Evolutionary conservation across 2,888 invertebrate genomes (phyloP), one percentile per base, ranked within the genome.

Genomic region (Troides aeacus): DNA sequence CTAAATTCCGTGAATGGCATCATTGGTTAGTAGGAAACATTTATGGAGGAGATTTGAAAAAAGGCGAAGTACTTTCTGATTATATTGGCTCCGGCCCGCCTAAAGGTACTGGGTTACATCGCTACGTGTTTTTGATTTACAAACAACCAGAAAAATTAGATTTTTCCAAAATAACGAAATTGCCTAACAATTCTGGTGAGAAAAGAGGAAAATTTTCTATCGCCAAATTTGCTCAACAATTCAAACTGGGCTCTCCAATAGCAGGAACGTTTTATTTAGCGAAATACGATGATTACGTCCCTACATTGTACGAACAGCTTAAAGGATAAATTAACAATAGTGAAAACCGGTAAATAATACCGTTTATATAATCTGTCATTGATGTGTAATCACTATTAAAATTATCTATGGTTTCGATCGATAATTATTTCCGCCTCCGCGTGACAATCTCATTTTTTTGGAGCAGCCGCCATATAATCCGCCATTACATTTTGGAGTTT

Each of bases 11-110:
- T 39, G 96, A 96, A 86, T 96, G 95, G 94, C 95, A 95, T 76
- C 96, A 97, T 83, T 97, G 96, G 96, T 86, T 96, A 17, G 94
- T 96, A 42, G 95, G 94, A 24, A 97, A 97, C 79, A 95, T 97
- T 78, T 94, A 94, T 15, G 95, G 95, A 42, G 88, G 86, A 68
- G 93, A 95, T 74, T 78, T 96, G 60, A 81, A 81, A 18, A 93
- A 93, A 75, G 95, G 96, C 39, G 95, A 96, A 80, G 89, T 92
- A 23, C 85, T 96, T 23, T 92, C 94, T 21, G 95, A 94, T 72
- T 97, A 96, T 79, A 90, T 92, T 56, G 90, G 91, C 24, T 89
- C 92, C 18, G 96, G 95, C 6, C 96, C 96, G n/a, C 96, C 96
- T 12, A 93, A 95, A 85, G 95, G 93, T 62, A 95, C 95, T 53